Conservation (phyloP, 2,797 vertebrate species). For the Aphelocoma californica region DNA sequence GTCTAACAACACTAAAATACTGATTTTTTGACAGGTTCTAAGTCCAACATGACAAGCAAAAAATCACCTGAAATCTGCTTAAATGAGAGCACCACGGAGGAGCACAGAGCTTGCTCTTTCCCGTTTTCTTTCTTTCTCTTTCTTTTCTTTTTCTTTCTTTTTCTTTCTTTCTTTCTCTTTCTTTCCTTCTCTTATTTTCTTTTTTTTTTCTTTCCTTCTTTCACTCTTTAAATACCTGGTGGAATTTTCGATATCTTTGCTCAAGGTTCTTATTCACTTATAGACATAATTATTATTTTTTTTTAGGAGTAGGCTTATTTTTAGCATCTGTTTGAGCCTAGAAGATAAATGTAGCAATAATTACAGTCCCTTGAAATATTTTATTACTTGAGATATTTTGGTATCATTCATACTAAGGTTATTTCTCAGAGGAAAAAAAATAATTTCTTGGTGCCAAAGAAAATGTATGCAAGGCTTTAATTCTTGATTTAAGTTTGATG, state of each 20-base stretch:
- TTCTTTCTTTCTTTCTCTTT: not conserved
- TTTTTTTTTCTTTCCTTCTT: not conserved
- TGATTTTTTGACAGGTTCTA: not conserved
- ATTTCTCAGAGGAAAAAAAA: not conserved
- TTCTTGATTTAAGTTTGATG: not conserved
- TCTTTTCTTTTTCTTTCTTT: not conserved
- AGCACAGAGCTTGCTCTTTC: not conserved
- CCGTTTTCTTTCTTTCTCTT: not conserved
- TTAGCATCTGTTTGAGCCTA: constrained; percentile 4
- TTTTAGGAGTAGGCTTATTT: not conserved
- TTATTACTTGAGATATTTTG: not conserved
- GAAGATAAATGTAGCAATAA: constrained; percentile 21
- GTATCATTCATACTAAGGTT: not conserved
- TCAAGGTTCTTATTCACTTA: not conserved
- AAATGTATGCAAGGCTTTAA: not conserved
- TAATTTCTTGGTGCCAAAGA: not conserved
- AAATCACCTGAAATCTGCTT: not conserved
- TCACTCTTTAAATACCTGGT: not conserved
- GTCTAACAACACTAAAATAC: not conserved
- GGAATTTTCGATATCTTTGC: not conserved
- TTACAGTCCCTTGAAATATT: not conserved
- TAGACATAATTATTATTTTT: not conserved
- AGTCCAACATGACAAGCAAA: not conserved
- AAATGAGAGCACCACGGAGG: not conserved
- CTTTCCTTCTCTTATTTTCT: not conserved